A percentile compares a stretch with the other conserved stretches of the same genome.
phyloP scores from a whole-genome alignment of 2,888 invertebrate genomes.

The Alloplasta piceator region DNA sequence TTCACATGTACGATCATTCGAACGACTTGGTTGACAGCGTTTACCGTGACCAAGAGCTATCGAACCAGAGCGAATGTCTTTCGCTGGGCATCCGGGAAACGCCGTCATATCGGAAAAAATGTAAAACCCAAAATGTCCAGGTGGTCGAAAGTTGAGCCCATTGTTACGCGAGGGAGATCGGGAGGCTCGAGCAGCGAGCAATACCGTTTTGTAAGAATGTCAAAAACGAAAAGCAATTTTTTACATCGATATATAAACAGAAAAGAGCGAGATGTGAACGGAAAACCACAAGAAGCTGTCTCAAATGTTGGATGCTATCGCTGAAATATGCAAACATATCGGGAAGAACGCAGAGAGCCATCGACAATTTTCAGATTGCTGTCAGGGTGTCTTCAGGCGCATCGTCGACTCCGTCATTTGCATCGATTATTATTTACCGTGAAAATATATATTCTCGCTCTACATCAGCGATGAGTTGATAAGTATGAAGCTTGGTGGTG shows the following conservation, averaged over 20 bases:
- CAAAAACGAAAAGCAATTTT: slow-evolving; percentile 33
- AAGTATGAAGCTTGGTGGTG: background rate
- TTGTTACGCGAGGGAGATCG: slow-evolving; percentile 35
- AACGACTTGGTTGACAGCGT: slow-evolving; percentile 56
- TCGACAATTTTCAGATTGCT: slow-evolving; percentile 30
- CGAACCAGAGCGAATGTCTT: slow-evolving; percentile 37
- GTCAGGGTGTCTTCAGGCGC: background rate
- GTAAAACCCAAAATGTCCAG: slow-evolving; percentile 51
- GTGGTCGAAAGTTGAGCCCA: slow-evolving; percentile 53
- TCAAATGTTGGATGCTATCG: slow-evolving; percentile 20
- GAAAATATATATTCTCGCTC: background rate
- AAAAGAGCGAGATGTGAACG: slow-evolving; percentile 20
- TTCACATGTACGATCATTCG: slow-evolving; percentile 32
- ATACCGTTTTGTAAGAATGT: slow-evolving; percentile 47
- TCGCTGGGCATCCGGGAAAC: slow-evolving; percentile 45
- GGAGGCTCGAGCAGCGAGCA: slow-evolving; percentile 31
- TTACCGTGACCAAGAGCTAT: slow-evolving; percentile 42
- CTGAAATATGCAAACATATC: slow-evolving; percentile 23
- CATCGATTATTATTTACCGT: slow-evolving; percentile 19
- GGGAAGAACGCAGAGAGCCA: slow-evolving; percentile 11
- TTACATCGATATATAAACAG: slow-evolving; percentile 26
- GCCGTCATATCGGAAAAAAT: slow-evolving; percentile 57
- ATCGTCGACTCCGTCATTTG: slow-evolving; percentile 1
- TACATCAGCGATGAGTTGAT: slow-evolving; percentile 12
- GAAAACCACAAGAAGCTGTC: slow-evolving; percentile 15